These are phyloP conservation scores for Nomia melanderi DNA, from an alignment of 1,140 invertebrate genomes.

Conservation along the genomic window DNA sequence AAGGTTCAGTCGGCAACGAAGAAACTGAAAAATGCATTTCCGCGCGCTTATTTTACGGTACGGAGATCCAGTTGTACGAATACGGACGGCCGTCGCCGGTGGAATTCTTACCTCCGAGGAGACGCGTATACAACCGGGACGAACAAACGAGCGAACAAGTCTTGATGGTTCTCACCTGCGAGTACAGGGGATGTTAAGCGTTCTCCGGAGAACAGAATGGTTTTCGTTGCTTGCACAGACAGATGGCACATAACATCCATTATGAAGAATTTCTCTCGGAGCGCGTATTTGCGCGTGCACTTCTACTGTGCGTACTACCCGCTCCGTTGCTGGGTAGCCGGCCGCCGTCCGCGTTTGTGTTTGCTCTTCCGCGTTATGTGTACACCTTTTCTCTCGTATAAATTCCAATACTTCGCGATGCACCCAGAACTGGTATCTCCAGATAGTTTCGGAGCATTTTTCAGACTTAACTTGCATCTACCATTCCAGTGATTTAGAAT, in stretches of 20 bases:
- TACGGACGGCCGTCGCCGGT: background rate
- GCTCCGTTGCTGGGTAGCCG: too few relatives aligned
- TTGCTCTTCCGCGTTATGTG: background rate
- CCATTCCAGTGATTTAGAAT: too few relatives aligned
- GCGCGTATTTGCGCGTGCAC: background rate
- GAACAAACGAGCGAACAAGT: conserved; percentile 36
- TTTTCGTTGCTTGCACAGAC: conserved; percentile 25
- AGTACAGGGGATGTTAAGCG: conserved; percentile 32
- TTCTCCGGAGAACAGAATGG: conserved; percentile 34
- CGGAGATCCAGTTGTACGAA: background rate
- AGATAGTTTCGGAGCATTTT: background rate
- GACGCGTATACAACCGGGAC: background rate
- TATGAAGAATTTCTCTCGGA: conserved; percentile 25
- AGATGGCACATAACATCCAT: conserved; percentile 41
- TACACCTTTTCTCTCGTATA: background rate
- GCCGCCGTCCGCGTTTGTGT: background rate
- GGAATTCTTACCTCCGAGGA: conserved; percentile 24
- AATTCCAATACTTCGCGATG: background rate
- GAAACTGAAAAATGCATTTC: conserved; percentile 25
- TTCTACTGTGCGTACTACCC: background rate
- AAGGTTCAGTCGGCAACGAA: background rate
- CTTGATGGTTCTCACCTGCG: conserved; percentile 42
- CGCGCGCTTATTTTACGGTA: conserved; percentile 9
- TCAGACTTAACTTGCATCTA: too few relatives aligned
- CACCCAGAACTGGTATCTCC: too few relatives aligned